These are phyloP conservation scores for Morpho achilles DNA, from an alignment of 2,888 invertebrate species.

Conservation along the genomic window DNA sequence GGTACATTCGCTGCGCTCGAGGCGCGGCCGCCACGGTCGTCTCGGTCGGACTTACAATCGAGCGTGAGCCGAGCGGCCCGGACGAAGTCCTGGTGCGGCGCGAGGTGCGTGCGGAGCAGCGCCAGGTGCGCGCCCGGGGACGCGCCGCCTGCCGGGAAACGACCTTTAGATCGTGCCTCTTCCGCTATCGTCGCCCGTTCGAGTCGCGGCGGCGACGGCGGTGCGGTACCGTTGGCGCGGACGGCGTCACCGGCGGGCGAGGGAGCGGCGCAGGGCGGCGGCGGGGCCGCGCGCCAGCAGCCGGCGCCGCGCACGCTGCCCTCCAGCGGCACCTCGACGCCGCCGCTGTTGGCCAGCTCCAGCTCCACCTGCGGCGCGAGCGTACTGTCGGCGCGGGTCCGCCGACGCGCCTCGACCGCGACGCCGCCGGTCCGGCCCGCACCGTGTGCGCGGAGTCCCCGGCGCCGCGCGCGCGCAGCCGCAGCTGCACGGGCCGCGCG, in stretches of 20 bases:
- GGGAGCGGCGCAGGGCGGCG: constrained; percentile 31
- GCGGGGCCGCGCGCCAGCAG: constrained; percentile 31
- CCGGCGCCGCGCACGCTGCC: constrained; percentile 36
- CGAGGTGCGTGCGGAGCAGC: constrained; percentile 41
- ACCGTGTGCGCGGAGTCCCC: constrained; percentile 50
- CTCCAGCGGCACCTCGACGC: constrained; percentile 32
- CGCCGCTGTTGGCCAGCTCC: constrained; percentile 52
- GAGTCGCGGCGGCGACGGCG: not conserved
- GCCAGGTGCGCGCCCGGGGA: constrained; percentile 40
- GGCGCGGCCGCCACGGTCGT: not conserved
- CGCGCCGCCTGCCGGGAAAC: constrained; percentile 30
- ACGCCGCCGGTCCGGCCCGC: constrained; percentile 4
- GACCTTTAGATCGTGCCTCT: too few species aligned
- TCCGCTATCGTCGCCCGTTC: too few species aligned
- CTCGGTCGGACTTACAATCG: constrained; percentile 30
- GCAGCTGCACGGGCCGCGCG: constrained; percentile 56
- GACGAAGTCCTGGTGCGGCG: constrained; percentile 41
- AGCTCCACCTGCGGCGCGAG: constrained; percentile 46
- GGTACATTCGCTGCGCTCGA: not conserved
- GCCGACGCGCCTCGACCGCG: constrained; percentile 50
- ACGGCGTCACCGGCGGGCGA: constrained; percentile 4
- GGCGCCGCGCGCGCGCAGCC: constrained; percentile 51
- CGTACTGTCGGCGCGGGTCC: constrained; percentile 50
- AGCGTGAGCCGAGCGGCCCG: constrained; percentile 38
- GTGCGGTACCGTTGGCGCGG: constrained; percentile 27